A percentile compares a stretch with the other conserved stretches of the same genome.
phyloP scores from a whole-genome alignment of 2,113 vertebrate genomes.

The Xenopus laevis region DNA sequence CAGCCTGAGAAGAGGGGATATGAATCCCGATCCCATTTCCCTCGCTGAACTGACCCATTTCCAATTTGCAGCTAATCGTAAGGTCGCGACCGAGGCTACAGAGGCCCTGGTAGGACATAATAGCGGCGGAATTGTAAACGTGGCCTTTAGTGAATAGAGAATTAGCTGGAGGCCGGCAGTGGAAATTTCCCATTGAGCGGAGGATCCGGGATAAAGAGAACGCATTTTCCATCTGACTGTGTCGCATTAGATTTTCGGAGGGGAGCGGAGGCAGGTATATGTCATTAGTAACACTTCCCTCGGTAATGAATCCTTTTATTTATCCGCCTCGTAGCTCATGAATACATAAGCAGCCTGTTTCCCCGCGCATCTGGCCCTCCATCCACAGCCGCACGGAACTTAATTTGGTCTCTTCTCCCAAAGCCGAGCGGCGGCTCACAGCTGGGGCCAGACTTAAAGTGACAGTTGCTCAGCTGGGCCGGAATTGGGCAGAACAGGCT shows the following conservation, averaged over 20 bases:
- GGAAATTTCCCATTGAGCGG: constrained; percentile 80
- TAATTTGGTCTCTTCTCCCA: constrained; percentile 54
- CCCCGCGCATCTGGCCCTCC: constrained; percentile 60
- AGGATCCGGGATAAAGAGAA: constrained; percentile 63
- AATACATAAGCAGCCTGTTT: constrained; percentile 87
- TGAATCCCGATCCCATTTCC: neutral
- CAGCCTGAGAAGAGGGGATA: too few relatives aligned
- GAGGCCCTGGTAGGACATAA: constrained; percentile 98
- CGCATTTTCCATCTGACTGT: constrained; percentile 87
- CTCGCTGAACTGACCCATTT: constrained; percentile 78
- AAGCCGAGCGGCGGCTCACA: constrained; percentile 55
- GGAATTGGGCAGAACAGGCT: too few relatives aligned
- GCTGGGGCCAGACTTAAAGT: constrained; percentile 71
- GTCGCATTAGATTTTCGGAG: constrained; percentile 98
- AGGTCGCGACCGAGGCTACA: constrained; percentile 84
- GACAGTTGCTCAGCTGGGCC: constrained; percentile 1
- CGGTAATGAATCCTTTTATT: constrained; percentile 98
- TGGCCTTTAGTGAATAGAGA: constrained; percentile 85
- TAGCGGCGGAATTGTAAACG: constrained; percentile 94
- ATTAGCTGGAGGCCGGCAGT: constrained; percentile 74
- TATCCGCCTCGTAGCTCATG: constrained; percentile 90
- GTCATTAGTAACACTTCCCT: constrained; percentile 99
- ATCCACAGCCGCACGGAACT: constrained; percentile 55
- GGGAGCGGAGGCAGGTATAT: constrained; percentile 94
- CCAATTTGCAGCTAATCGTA: constrained; percentile 96